These are phyloP conservation scores for Lochmaea crataegi DNA, from an alignment of 2,888 invertebrate genomes.

Conservation along the genomic window DNA sequence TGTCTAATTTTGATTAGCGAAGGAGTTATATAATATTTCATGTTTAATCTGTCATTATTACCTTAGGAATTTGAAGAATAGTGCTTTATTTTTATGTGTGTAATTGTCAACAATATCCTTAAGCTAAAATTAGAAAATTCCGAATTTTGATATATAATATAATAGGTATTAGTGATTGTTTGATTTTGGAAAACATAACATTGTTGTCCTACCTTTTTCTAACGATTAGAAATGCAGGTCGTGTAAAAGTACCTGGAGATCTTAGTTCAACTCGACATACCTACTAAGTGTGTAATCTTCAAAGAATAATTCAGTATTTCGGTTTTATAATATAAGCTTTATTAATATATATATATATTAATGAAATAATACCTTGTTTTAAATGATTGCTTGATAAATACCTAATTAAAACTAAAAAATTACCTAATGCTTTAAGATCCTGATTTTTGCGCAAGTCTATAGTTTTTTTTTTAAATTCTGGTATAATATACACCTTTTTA, in stretches of 20 bases:
- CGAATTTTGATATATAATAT: no score
- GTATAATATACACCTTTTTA: no score
- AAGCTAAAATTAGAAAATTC: no score
- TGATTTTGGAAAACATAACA: not conserved
- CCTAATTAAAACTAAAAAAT: no score
- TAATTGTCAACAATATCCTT: no score
- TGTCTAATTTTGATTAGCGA: not conserved
- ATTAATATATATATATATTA: not conserved
- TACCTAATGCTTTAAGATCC: no score
- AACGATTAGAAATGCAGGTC: slow-evolving; percentile 6
- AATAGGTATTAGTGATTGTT: not conserved
- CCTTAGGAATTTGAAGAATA: no score
- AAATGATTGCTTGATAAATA: no score
- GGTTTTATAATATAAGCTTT: not conserved
- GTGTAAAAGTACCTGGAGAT: not conserved
- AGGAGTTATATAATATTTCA: not conserved
- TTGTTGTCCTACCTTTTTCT: not conserved
- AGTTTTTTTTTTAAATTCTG: no score
- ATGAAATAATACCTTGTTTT: not conserved
- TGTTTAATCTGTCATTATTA: no score
- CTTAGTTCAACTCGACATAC: not conserved
- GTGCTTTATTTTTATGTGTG: no score
- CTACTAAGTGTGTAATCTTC: not conserved
- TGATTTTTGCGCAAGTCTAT: no score
- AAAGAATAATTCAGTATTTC: not conserved